Base-by-base conservation (phyloP, 2,797 vertebrate genomes). In the Uromys caudimaculatus region DNA sequence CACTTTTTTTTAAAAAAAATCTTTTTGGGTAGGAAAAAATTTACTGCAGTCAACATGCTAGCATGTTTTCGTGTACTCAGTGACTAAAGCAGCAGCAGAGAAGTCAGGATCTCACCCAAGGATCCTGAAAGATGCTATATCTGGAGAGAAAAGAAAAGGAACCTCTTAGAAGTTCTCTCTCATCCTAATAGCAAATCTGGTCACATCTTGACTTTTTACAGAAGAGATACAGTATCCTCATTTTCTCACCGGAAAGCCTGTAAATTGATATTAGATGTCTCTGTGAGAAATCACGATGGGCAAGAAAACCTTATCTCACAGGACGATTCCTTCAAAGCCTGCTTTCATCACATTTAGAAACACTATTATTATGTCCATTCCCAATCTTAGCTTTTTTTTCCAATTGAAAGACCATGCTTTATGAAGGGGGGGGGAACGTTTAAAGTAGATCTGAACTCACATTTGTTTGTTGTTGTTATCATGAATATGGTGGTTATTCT, bases 31-130 rank as follows among this genome's bases (percentile, higher is more conserved):
- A 91, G 83, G 75, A 89, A 95, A 97, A 97, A 97, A 82, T 54
- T 11, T 11, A 88, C 8, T 92, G 93, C 76, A 73, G n/a, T 27
- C 52, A 97, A 96, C 84, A 69, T 62, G 84, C 97, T 93, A 84
- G 93, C 44, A 1, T 23, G 98, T 98, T 96, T 97, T 75, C 91
- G 82, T 76, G 93, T 92, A 84, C 87, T 98, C 97, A 97, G 98
- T 97, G 98, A 98, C 98, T 98, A 98, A 98, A 98, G 98, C 98
- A 97, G 98, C 98, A 98, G 98, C 98, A 93, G 98, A 98, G 98
- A 98, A 98, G 98, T 98, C 98, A 97, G 95, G 96, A 98, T 98
- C 98, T 98, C 98, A 98, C 98, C 98, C 98, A 97, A 98, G 98
- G 98, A 98, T 97, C 96, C 98, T 98, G 89, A 81, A 95, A 89